Evolutionary conservation across 2,888 invertebrate genomes (phyloP).

Genomic region (Trilocha varians): DNA sequence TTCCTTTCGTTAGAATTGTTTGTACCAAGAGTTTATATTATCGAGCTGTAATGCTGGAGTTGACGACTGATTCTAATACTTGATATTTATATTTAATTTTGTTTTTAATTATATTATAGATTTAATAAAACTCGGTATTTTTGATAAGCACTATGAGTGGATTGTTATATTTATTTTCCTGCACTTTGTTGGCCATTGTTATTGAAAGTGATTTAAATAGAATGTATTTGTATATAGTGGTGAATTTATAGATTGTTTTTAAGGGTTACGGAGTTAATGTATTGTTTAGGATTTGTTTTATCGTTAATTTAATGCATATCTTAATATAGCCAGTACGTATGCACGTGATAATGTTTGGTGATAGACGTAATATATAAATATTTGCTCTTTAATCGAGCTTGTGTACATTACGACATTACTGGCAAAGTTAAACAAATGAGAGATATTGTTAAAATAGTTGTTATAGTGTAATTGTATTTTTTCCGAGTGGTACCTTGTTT

Average conservation of each 20-base stretch:
- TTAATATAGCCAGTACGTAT: slow-evolving; percentile 53
- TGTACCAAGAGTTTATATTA: neutral
- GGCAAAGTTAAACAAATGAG: slow-evolving; percentile 16
- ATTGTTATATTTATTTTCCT: slow-evolving; percentile 48
- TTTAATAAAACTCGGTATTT: slow-evolving; percentile 13
- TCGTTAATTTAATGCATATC: slow-evolving; percentile 56
- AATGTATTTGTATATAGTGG: slow-evolving; percentile 35
- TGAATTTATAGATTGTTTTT: slow-evolving; percentile 38
- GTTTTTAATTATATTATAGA: neutral
- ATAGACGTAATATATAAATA: slow-evolving; percentile 34
- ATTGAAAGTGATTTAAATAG: slow-evolving; percentile 30
- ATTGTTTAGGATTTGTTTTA: slow-evolving; percentile 32
- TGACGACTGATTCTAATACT: slow-evolving; percentile 9
- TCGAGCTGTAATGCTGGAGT: slow-evolving; percentile 1
- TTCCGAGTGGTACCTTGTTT: slow-evolving; percentile 64
- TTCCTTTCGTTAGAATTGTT: neutral
- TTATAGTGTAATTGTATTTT: slow-evolving; percentile 35
- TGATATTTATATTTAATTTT: slow-evolving; percentile 1
- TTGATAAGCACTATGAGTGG: slow-evolving; percentile 60
- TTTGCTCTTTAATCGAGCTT: slow-evolving; percentile 20
- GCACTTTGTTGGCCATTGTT: slow-evolving; percentile 65
- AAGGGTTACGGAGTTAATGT: slow-evolving; percentile 60
- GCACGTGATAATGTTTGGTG: slow-evolving; percentile 66
- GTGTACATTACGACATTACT: slow-evolving; percentile 19
- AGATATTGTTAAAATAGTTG: slow-evolving; percentile 31